These are phyloP conservation scores for Microtus ochrogaster DNA, from an alignment of 2,113 vertebrate genomes.

Conservation along the genomic window DNA sequence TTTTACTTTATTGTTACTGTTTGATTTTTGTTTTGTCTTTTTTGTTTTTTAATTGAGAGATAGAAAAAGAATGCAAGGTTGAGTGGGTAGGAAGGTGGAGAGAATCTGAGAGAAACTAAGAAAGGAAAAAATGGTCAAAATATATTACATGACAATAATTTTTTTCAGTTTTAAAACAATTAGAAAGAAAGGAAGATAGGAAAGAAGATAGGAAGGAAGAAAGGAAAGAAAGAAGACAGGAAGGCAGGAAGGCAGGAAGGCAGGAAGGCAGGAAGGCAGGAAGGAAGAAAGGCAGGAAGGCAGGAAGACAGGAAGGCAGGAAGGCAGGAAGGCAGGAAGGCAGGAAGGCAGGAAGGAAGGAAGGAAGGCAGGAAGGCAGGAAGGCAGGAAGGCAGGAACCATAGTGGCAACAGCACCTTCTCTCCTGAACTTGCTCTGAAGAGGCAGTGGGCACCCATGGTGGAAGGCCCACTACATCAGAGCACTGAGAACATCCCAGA, in stretches of 20 bases:
- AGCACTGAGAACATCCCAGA: not conserved
- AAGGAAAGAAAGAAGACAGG: not conserved
- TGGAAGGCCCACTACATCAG: not conserved
- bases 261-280: fast-evolving
- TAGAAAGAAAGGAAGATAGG: not conserved
- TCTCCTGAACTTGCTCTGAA: not conserved
- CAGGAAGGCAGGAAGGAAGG: too few species aligned
- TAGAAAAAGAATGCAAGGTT: not conserved
- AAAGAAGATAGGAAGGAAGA: not conserved
- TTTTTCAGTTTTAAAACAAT: not conserved
- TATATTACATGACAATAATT: not conserved
- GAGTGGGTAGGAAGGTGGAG: not conserved
- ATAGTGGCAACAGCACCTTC: not conserved
- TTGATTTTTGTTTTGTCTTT: not conserved
- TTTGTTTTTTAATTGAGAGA: not conserved
- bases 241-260: too few species aligned
- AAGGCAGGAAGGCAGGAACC: not conserved
- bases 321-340: too few species aligned
- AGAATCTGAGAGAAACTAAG: not conserved
- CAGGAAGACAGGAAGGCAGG: too few species aligned
- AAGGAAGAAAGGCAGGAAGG: too few species aligned
- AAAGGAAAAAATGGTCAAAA: not conserved
- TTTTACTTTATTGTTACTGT: not conserved
- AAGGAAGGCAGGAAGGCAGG: not conserved
- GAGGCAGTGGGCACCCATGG: not conserved